phyloP scores from a whole-genome alignment of 2,888 invertebrate genomes.

The Volucella inanis region DNA sequence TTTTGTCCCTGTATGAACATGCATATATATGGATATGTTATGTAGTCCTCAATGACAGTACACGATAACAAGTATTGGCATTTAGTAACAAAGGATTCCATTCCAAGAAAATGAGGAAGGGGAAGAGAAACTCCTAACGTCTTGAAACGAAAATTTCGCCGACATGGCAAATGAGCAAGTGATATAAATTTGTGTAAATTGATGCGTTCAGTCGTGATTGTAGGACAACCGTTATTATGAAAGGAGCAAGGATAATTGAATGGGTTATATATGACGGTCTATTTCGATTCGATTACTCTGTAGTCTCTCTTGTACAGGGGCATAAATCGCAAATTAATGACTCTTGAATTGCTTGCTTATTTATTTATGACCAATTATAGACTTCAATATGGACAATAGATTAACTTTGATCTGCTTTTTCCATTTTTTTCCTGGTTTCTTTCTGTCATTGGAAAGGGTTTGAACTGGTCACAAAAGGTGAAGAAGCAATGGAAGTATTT shows the following conservation, averaged over 20 bases:
- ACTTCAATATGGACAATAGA: slow-evolving; percentile 14
- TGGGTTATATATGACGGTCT: slow-evolving; percentile 60
- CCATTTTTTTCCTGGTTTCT: too few species aligned
- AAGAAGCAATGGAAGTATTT: too few species aligned
- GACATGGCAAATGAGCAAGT: slow-evolving; percentile 69
- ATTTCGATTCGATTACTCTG: slow-evolving; percentile 63
- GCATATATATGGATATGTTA: slow-evolving; percentile 1
- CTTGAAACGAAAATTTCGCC: slow-evolving; percentile 48
- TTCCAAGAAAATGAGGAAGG: not conserved
- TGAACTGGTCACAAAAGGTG: too few species aligned
- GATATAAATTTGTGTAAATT: slow-evolving; percentile 74
- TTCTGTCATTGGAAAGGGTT: too few species aligned
- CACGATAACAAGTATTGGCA: slow-evolving; percentile 70
- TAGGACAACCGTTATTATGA: slow-evolving; percentile 26
- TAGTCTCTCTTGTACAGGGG: not conserved
- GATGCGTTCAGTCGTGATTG: slow-evolving; percentile 62
- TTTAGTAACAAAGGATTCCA: slow-evolving; percentile 56
- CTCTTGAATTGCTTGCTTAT: slow-evolving; percentile 54
- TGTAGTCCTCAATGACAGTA: slow-evolving; percentile 15
- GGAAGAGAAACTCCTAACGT: not conserved
- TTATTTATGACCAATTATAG: slow-evolving; percentile 66
- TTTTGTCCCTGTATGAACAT: slow-evolving; percentile 12
- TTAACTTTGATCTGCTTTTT: not conserved
- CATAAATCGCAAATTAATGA: slow-evolving; percentile 62
- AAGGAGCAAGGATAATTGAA: slow-evolving; percentile 66